Base-by-base conservation (phyloP, 2,113 vertebrate species). In the Strix aluco region DNA sequence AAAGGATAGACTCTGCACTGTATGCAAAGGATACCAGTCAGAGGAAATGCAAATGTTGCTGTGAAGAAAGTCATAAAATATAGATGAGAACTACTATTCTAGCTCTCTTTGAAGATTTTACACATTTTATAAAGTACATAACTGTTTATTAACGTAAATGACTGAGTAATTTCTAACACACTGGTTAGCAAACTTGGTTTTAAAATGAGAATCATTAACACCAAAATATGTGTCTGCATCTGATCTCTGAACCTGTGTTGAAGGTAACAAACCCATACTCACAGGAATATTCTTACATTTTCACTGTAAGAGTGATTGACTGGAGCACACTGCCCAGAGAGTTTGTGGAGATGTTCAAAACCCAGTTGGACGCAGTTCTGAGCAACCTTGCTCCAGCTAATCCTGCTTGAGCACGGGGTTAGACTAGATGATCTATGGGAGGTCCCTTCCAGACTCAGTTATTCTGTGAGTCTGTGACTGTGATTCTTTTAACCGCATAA, bases 401-500 rank as follows among this genome's bases (percentile, higher is more conserved):
- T 15, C 25, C 42, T 0, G 2, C 25, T 2, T 11, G 44, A 73
- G 42, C 36, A 23, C 15, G 38, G 7, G 7, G 36, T 5, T 38
- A 38, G 58, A 14, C 44, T 25, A 27, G 18, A 11, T 20, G 12
- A 29, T 38, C 36, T 49, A 36, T 2, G 6, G 22, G 42, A 51
- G 32, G 15, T 27, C 27, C 27, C 32, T 51, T 51, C 17, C 42
- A 25, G 44, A 40, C 22, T 58, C 32, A 16, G 14, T 34, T 29
- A 36, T 52, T 86, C 52, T 40, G 14, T 49, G 10, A 86, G 29
- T 72, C 63, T 72, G n/a, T 27, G 47, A 10, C 46, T 17, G 5
- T 34, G 46, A 46, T 30, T n/a, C 83, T 86, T 96, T 92, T 93
- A 94, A 96, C 94, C 97, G 63, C 86, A 92, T 94, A 95, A 93